phyloP scores from a whole-genome alignment of 2,888 invertebrate species.

The Spodoptera littoralis region DNA sequence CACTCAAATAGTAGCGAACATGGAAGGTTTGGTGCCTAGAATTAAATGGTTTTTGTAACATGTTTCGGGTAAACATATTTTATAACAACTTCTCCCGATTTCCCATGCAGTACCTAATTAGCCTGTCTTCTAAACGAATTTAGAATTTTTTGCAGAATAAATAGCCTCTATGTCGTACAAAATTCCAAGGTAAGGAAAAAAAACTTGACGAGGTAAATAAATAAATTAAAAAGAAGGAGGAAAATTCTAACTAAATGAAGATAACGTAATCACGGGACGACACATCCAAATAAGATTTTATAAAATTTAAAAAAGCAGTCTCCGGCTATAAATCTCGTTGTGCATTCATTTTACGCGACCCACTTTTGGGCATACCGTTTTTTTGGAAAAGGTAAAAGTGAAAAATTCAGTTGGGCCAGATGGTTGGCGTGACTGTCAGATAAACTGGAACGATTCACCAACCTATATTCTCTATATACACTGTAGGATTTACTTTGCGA shows the following conservation, averaged over 20 bases:
- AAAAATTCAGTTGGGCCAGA: constrained; percentile 66
- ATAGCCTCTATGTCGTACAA: not conserved
- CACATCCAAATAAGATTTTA: constrained; percentile 54
- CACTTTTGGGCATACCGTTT: constrained; percentile 56
- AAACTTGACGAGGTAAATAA: constrained; percentile 34
- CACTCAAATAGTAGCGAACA: too few species aligned
- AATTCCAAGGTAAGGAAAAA: constrained; percentile 3
- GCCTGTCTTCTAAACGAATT: not conserved
- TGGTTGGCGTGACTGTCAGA: constrained; percentile 61
- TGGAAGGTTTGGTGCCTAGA: too few species aligned
- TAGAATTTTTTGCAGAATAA: not conserved
- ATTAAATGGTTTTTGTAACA: too few species aligned
- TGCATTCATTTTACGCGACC: constrained; percentile 60
- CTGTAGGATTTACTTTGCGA: constrained; percentile 43
- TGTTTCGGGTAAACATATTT: too few species aligned
- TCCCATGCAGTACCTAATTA: not conserved
- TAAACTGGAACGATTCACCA: constrained; percentile 56
- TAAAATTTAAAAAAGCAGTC: constrained; percentile 46
- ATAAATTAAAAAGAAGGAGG: constrained; percentile 41
- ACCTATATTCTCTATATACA: constrained; percentile 50
- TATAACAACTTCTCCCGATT: too few species aligned
- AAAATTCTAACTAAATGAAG: constrained; percentile 44
- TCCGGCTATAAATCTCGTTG: constrained; percentile 43
- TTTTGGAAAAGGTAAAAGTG: constrained; percentile 62
- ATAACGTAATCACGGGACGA: constrained; percentile 45